These are phyloP conservation scores for rat (Rattus norvegicus) DNA, from an alignment of 2,113 vertebrate genomes.

Conservation along the genomic window DNA sequence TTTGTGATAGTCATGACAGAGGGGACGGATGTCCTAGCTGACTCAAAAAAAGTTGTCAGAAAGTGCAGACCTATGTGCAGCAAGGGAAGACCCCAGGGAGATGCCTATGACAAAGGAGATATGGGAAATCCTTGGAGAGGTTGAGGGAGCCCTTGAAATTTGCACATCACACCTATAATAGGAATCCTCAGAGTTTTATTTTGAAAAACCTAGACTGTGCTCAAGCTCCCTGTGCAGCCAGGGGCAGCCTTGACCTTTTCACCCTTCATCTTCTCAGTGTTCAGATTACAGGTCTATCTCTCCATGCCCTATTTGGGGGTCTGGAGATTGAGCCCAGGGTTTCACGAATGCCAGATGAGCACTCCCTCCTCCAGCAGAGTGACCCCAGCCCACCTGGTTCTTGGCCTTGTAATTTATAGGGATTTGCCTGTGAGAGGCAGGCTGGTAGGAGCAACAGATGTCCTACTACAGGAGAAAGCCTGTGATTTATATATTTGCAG, in stretches of 20 bases:
- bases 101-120: background rate
- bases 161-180: background rate
- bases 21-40: background rate
- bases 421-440: background rate
- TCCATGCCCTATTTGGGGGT: background rate
- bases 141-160: background rate
- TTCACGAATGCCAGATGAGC: background rate
- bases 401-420: background rate
- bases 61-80: background rate
- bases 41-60: background rate
- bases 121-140: background rate
- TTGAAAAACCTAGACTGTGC: background rate
- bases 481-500: accelerated
- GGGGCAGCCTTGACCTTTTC: background rate
- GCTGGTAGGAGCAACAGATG: background rate
- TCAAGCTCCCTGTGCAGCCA: background rate
- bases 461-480: background rate
- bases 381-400: background rate
- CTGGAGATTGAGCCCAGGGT: background rate
- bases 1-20: background rate
- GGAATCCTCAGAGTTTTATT: background rate
- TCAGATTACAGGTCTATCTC: background rate
- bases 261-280: background rate
- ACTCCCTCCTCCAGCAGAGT: too few relatives aligned
- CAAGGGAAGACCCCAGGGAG: background rate